Conservation (phyloP, 2,113 vertebrate genomes). For the Caretta caretta region DNA sequence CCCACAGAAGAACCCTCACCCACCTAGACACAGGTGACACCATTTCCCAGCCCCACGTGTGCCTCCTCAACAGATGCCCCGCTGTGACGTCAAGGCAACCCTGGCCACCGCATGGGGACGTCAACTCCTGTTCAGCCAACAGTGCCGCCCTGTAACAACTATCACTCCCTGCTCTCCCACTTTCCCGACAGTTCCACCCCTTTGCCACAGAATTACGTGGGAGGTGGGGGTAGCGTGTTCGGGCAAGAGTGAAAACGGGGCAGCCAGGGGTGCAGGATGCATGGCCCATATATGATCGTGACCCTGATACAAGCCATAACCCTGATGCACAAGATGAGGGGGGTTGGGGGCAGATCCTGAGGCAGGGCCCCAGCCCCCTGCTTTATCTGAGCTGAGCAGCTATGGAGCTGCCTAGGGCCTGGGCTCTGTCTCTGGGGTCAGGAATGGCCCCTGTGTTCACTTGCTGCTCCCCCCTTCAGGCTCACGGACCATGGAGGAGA, state of each 20-base stretch:
- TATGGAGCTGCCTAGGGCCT: not conserved
- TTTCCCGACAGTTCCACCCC: not conserved
- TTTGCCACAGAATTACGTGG: not conserved
- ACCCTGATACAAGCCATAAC: no score
- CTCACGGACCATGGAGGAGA: constrained; percentile 46
- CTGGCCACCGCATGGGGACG: no score
- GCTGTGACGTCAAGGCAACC: not conserved
- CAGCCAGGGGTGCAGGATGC: not conserved
- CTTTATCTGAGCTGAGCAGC: not conserved
- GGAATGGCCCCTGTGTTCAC: not conserved
- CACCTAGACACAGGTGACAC: no score
- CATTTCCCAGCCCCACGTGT: not conserved
- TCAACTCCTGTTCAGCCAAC: not conserved
- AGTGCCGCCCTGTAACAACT: not conserved
- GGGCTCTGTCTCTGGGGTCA: no score
- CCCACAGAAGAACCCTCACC: not conserved
- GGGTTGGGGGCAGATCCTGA: not conserved
- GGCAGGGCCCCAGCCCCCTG: not conserved
- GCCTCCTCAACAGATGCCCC: not conserved
- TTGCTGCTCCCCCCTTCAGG: constrained; percentile 6
- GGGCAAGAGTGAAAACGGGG: not conserved
- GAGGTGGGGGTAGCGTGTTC: not conserved
- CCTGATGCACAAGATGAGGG: not conserved
- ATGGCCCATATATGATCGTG: not conserved
- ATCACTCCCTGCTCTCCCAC: not conserved